Conservation (phyloP, 2,113 vertebrate species). For the Lasiurus borealis region DNA sequence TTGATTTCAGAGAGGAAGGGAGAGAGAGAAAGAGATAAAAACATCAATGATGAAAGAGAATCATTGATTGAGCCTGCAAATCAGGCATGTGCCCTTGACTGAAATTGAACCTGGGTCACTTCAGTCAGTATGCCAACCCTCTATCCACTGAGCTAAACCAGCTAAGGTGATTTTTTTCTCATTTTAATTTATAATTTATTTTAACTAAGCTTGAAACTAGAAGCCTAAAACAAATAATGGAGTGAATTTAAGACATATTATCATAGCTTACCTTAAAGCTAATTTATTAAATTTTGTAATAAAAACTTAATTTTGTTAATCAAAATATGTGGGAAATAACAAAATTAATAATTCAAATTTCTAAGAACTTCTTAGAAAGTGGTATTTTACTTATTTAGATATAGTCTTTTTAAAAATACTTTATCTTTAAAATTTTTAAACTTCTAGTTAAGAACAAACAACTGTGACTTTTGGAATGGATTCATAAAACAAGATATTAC, state of each 20-base stretch:
- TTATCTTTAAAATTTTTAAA: background rate
- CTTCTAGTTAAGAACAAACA: background rate
- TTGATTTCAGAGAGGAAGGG: no score
- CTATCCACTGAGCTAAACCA: no score
- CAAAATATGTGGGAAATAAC: background rate
- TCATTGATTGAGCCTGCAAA: no score
- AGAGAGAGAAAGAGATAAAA: no score
- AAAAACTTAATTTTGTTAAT: constrained; percentile 49
- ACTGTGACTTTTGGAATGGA: background rate
- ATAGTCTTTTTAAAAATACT: constrained; percentile 46
- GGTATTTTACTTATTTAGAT: constrained; percentile 30
- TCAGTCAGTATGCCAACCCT: no score
- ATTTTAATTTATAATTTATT: constrained; percentile 48
- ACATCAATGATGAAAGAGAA: no score
- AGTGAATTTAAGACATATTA: constrained; percentile 20
- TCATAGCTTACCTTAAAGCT: background rate
- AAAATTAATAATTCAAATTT: constrained; percentile 16
- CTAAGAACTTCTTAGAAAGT: constrained; percentile 14
- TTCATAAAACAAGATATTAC: background rate
- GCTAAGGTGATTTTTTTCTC: background rate
- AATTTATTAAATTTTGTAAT: constrained; percentile 40
- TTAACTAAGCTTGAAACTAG: constrained; percentile 55
- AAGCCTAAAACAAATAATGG: constrained; percentile 7
- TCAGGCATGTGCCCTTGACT: no score
- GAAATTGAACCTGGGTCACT: no score